Evolutionary conservation across 2,113 vertebrate species (phyloP), one percentile per base, ranked within the genome.

Genomic region (Psittacula cyanocephala): DNA sequence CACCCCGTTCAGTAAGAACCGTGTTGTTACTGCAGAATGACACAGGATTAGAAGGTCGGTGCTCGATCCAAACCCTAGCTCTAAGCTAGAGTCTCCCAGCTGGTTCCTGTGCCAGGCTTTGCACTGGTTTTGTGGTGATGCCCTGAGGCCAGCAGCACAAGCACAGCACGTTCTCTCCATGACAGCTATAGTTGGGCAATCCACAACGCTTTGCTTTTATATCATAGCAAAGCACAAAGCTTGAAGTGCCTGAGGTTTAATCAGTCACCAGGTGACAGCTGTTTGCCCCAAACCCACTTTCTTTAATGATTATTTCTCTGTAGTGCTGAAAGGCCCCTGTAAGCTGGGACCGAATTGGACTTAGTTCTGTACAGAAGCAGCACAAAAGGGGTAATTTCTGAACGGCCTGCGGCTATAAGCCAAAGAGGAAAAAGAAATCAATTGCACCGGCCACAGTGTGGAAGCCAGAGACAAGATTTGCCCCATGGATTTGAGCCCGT

Each of bases 181-280:
- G 93, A 65, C 94, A 91, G 89, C 92, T 92, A 80, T 31, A 70
- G 69, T 88, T 95, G 91, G 92, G 95, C 82, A 91, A 95, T 91
- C 89, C 60, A 68, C 43, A 63, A 3, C 11, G 91, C 50, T 95
- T 91, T 89, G 27, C 71, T 94, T 96, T 69, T 47, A 50, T 88
- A 49, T 78, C 80, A 33, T 7, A 78, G 88, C 29, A 0, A 70
- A 83, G 93, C 89, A 77, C n/a, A 3, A 67, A 86, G 76, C 78
- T 72, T 81, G 67, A 64, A 78, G 81, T 13, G 37, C 44, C 88
- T 50, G 17, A 83, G 89, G 95, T 93, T 81, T 80, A 43, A 89
- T 91, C 75, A 81, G 93, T 90, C 91, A 77, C 63, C 23, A 37
- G 80, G 79, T 43, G 93, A 52, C 93, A 93, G 87, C 91, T 93